Conservation (phyloP, 2,797 vertebrate genomes). For the Pantherophis vulpinus region DNA sequence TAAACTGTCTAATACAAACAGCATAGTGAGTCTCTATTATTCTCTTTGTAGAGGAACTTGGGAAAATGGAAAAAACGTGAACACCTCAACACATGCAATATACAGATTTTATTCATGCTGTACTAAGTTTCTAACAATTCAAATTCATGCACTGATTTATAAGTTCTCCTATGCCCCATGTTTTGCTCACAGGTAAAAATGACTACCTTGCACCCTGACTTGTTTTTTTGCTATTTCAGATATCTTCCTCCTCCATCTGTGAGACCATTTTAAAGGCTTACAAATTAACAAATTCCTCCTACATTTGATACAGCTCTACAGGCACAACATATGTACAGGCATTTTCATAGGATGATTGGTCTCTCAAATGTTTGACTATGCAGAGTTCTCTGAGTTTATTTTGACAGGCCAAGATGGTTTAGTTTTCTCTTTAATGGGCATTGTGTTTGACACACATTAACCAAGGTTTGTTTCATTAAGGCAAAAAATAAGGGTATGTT, state of each 20-base stretch:
- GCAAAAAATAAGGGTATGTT: background rate
- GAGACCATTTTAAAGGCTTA: background rate
- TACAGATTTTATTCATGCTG: background rate
- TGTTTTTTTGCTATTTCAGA: background rate
- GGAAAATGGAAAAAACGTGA: background rate
- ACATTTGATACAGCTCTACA: background rate
- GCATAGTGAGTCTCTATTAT: background rate
- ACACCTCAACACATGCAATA: background rate
- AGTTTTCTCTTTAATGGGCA: background rate
- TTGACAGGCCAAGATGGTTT: background rate
- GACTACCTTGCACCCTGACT: background rate
- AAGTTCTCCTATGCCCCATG: background rate
- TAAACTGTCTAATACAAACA: background rate
- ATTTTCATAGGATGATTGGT: background rate
- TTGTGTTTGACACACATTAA: background rate
- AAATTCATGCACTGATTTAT: background rate
- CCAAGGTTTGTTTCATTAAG: background rate
- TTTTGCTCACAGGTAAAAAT: background rate
- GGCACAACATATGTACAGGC: background rate
- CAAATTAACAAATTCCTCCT: background rate
- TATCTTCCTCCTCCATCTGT: background rate
- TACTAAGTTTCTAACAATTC: background rate
- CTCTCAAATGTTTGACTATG: background rate
- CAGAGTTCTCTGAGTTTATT: background rate
- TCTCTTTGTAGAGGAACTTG: background rate